Evolutionary conservation across 2,888 invertebrate genomes (phyloP), one percentile per base, ranked within the genome.

Genomic region (Drymonia ruficornis): DNA sequence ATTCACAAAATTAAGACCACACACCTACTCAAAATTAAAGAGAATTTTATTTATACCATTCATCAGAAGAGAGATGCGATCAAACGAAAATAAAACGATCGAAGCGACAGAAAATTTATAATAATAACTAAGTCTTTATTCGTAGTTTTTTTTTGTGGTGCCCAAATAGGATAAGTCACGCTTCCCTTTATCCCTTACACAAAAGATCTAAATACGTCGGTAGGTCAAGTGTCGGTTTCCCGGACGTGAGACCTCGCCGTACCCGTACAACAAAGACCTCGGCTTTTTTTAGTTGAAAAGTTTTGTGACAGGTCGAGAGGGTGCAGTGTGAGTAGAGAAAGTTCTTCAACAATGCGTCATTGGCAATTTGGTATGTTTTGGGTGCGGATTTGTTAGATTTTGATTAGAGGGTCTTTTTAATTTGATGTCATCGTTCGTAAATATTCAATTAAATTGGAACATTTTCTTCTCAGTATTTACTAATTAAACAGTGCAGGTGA

Each of bases 221-320:
- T 84, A 85, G 91, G 91, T 92, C 91, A 91, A 91, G 91, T 87
- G 89, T 83, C 78, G 80, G 85, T 81, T 81, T 89, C 90, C 91
- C 90, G 91, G 91, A 90, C 88, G 87, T 80, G 78, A 74, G 80
- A 75, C 73, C 81, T 80, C 72, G 74, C 67, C 70, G 75, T 75
- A 69, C 71, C 65, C 49, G 43, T 59, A 65, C 61, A 81, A 90
- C 89, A 91, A 91, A 85, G 87, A 66, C 16, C 40, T 59, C 51
- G 46, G 60, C 48, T 63, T 78, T 86, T 87, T 86, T 87, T 82
- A 72, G 75, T 68, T 48, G 63, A 70, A 76, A 76, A 78, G 69
- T 80, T 78, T 76, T 75, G 82, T 86, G 87, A 84, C 83, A 83
- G 77, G 78, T 80, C 77, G 81, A 82, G 81, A 82, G 83, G 81